Base-by-base conservation (phyloP, 2,797 vertebrate species). In the Psittacula echo region DNA sequence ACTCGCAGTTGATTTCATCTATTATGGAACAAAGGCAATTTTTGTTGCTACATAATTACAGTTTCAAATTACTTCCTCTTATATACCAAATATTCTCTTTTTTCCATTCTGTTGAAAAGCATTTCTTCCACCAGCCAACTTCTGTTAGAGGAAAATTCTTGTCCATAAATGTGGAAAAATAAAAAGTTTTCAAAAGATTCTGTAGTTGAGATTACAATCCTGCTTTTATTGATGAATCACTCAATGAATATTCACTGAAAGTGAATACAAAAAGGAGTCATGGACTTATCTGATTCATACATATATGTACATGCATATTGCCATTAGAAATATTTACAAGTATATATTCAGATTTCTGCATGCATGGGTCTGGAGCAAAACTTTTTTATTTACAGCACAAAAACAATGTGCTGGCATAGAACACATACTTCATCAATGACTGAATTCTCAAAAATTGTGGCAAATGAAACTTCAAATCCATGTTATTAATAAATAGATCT, bases 401-500 rank as follows among this genome's bases (percentile, higher is more conserved):
- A 58, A 61, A 37, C 32, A 64, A 23, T 44, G 21, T 3, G 29
- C 13, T 82, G 71, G 23, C 9, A 62, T n/a, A 22, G 26, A 68
- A 85, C 13, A 41, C 11, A 12, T 78, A 86, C 86, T 87, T 85
- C 51, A 74, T 76, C 51, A 87, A 11, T 83, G 51, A 83, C 30
- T 68, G 79, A 88, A 92, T 30, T 89, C 51, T 79, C 92, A 60
- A 85, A 80, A 93, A 47, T 67, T 85, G 58, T 77, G 39, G 72
- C 64, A 95, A 96, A 94, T 81, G 62, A 94, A 91, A 48, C 39
- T 94, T 87, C 71, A 92, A 91, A 95, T 66, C 4, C 26, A 20
- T n/a, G 56, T n/a, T 81, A 7, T 87, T 75, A 80, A 94, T 93
- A 90, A 81, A 47, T 67, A 13, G 47, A 10, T 53, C 51, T 87